Conservation (phyloP, 53 echinoderm and acorn worm genomes). For the Glandiceps talaboti region DNA sequence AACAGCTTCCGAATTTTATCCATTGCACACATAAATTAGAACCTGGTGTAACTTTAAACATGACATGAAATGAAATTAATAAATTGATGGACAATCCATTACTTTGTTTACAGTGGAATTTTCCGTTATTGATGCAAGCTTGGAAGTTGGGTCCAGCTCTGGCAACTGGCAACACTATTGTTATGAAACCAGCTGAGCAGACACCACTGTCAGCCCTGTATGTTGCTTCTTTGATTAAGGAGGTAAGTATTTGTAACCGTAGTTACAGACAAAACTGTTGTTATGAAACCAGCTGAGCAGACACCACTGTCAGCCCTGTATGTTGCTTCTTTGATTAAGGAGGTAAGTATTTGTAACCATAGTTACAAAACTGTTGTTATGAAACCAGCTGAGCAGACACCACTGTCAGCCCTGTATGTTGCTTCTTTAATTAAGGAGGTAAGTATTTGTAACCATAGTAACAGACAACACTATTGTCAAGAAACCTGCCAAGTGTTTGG, state of each 20-base stretch:
- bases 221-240: conserved; percentile 59
- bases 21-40: no score
- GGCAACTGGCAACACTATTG: conserved; percentile 59
- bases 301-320: conserved; percentile 90
- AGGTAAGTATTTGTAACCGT: conserved; percentile 50
- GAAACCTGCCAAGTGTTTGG: no score
- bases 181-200: conserved; percentile 92
- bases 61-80: no score
- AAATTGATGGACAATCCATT: no score
- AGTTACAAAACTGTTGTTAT: conserved; percentile 62
- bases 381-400: conserved; percentile 93
- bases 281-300: conserved; percentile 92
- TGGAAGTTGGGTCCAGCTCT: conserved; percentile 92
- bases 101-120: conserved; percentile 69
- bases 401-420: conserved; percentile 79
- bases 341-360: conserved; percentile 50
- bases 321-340: conserved; percentile 59
- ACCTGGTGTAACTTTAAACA: no score
- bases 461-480: no score
- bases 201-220: conserved; percentile 90
- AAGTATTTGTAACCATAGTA: no score
- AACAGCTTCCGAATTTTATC: neutral
- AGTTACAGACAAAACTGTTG: conserved; percentile 55
- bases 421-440: conserved; percentile 81
- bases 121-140: conserved; percentile 86